Percentiles rank a stretch among this genome's conserved stretches.
phyloP scores from a whole-genome alignment of 1,140 invertebrate genomes.

The Apis florea region DNA sequence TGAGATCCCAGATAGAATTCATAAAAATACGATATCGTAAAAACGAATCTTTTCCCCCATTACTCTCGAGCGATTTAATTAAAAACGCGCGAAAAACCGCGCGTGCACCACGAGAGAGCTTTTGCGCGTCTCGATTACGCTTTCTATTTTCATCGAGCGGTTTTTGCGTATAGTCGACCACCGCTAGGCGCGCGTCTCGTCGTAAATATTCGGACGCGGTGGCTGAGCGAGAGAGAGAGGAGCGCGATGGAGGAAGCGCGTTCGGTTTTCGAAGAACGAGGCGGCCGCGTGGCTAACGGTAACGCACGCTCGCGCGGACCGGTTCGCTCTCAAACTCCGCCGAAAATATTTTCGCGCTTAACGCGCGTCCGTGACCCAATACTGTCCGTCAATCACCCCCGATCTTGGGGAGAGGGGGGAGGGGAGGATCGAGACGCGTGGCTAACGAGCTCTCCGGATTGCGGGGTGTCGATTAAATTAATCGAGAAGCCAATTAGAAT shows the following conservation, averaged over 20 bases:
- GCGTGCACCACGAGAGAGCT: not conserved
- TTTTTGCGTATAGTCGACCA: slow-evolving; percentile 15
- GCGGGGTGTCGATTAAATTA: slow-evolving; percentile 25
- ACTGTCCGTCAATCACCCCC: slow-evolving; percentile 60
- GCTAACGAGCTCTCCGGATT: slow-evolving; percentile 24
- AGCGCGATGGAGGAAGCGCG: not conserved
- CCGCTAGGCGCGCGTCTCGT: slow-evolving; percentile 24
- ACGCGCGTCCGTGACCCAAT: slow-evolving; percentile 71
- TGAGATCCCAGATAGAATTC: too few relatives aligned
- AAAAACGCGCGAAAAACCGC: not conserved
- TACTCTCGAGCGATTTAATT: too few relatives aligned
- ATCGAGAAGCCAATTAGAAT: slow-evolving; percentile 26
- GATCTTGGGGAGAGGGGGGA: slow-evolving; percentile 8
- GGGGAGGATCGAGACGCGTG: slow-evolving; percentile 6
- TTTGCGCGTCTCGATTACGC: slow-evolving; percentile 54
- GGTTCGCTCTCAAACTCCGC: slow-evolving; percentile 16
- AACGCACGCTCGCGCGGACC: slow-evolving; percentile 43
- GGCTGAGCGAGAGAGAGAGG: not conserved
- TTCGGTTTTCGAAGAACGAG: slow-evolving; percentile 15
- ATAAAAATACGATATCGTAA: too few relatives aligned
- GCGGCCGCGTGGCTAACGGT: slow-evolving; percentile 39
- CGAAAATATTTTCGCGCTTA: slow-evolving; percentile 55
- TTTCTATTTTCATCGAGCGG: slow-evolving; percentile 52
- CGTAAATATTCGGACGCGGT: slow-evolving; percentile 50
- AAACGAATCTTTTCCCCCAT: too few relatives aligned